phyloP scores from a whole-genome alignment of 2,888 invertebrate species.

The Spilarctia lutea region DNA sequence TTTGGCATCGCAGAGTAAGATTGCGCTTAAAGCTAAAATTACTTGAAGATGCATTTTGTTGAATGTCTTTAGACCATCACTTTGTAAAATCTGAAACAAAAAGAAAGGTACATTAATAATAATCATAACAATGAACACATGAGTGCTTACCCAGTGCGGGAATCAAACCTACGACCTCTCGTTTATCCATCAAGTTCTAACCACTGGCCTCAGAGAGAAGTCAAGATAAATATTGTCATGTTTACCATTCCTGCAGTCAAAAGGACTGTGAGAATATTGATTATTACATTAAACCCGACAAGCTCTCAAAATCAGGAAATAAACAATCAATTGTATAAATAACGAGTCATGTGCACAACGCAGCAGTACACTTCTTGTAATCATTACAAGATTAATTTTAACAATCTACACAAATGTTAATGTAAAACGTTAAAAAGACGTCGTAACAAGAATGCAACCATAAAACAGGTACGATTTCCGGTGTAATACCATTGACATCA shows the following conservation, averaged over 20 bases:
- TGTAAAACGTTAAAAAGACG: constrained; percentile 58
- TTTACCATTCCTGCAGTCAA: too few species aligned
- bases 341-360: background rate
- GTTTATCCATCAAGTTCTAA: too few species aligned
- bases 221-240: too few species aligned
- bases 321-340: background rate
- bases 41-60: constrained; percentile 75
- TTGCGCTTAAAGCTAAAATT: constrained; percentile 71
- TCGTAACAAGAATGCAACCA: constrained; percentile 66
- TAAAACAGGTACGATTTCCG: constrained; percentile 78
- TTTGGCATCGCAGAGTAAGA: constrained; percentile 79
- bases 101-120: constrained; percentile 34
- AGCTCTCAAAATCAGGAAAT: background rate
- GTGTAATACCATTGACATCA: constrained; percentile 57
- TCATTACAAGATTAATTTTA: background rate
- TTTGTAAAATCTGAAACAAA: constrained; percentile 76
- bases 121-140: background rate
- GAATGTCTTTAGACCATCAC: constrained; percentile 67
- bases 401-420: constrained; percentile 34
- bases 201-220: too few species aligned
- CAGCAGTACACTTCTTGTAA: constrained; percentile 9
- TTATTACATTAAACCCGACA: background rate
- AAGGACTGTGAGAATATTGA: background rate
- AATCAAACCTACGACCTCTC: too few species aligned
- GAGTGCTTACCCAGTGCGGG: too few species aligned